Evolutionary conservation across 2,797 vertebrate species (phyloP).

Genomic region (Sebastes cheni): DNA sequence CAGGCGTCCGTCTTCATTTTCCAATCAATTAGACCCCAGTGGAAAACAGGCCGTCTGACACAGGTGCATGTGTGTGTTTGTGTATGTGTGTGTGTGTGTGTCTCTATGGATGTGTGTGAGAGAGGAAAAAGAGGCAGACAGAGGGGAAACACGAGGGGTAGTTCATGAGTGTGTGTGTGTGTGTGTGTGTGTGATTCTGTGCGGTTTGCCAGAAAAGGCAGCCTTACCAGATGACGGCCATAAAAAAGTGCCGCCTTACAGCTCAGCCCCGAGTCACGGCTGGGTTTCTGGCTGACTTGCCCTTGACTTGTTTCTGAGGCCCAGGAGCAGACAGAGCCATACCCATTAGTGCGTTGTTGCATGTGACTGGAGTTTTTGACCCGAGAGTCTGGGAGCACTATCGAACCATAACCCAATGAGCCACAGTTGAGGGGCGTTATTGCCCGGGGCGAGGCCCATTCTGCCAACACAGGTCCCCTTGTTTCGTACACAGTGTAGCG

Average conservation of each 20-base stretch:
- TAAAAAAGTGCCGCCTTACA: conserved; percentile 50
- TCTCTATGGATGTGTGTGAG: conserved; percentile 1
- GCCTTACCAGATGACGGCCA: conserved; percentile 48
- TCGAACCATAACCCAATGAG: conserved; percentile 55
- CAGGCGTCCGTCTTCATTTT: conserved; percentile 54
- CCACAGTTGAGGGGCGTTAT: conserved; percentile 38
- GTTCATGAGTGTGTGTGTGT: conserved; percentile 29
- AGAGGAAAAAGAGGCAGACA: conserved; percentile 20
- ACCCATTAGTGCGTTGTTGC: conserved; percentile 48
- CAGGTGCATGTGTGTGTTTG: conserved; percentile 21
- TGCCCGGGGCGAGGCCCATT: conserved; percentile 27
- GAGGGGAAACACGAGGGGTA: conserved; percentile 16
- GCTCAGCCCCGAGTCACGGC: conserved; percentile 40
- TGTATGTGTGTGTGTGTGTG: background rate
- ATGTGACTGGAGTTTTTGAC: conserved; percentile 56
- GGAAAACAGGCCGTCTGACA: conserved; percentile 45
- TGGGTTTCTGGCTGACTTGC: conserved; percentile 62
- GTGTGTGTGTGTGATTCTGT: conserved; percentile 29
- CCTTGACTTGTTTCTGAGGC: conserved; percentile 46
- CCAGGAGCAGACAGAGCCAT: conserved; percentile 34
- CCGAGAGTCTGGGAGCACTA: conserved; percentile 40
- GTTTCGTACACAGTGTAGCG: conserved; percentile 14
- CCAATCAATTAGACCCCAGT: conserved; percentile 49
- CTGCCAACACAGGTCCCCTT: conserved; percentile 39
- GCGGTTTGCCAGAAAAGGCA: conserved; percentile 46